These are phyloP conservation scores for Limosa lapponica DNA, from an alignment of 2,797 vertebrate species.

Conservation along the genomic window DNA sequence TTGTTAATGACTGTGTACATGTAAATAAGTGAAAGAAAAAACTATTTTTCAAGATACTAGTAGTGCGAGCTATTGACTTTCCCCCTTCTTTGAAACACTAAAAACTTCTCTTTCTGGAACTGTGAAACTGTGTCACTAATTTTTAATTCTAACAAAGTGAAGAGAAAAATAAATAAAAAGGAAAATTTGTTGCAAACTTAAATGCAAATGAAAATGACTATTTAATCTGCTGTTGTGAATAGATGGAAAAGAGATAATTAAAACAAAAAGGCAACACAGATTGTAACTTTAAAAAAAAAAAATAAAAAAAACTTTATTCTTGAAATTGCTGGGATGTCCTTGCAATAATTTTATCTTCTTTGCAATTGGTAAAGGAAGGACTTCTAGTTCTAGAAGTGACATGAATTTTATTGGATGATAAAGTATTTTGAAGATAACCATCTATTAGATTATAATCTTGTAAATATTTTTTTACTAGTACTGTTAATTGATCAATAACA, in stretches of 20 bases:
- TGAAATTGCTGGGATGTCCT: background rate
- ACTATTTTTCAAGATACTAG: background rate
- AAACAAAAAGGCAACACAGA: background rate
- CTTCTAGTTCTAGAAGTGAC: background rate
- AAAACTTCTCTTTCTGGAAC: background rate
- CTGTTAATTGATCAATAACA: background rate
- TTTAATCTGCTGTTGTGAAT: background rate
- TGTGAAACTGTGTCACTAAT: background rate
- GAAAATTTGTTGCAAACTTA: background rate
- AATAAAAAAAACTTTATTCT: background rate
- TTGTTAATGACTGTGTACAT: background rate
- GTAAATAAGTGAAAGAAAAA: background rate
- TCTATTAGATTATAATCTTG: background rate
- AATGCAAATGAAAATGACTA: background rate
- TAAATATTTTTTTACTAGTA: background rate
- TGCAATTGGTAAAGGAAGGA: background rate
- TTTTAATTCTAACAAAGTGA: background rate
- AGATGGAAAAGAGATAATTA: background rate
- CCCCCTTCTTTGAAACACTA: background rate
- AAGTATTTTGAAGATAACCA: background rate
- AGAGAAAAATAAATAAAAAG: too few species aligned
- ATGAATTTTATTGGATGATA: background rate
- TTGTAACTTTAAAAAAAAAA: background rate
- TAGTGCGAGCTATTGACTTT: background rate
- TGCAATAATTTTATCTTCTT: background rate